phyloP scores from a whole-genome alignment of 2,888 invertebrate species.

The Megastigmus dorsalis region DNA sequence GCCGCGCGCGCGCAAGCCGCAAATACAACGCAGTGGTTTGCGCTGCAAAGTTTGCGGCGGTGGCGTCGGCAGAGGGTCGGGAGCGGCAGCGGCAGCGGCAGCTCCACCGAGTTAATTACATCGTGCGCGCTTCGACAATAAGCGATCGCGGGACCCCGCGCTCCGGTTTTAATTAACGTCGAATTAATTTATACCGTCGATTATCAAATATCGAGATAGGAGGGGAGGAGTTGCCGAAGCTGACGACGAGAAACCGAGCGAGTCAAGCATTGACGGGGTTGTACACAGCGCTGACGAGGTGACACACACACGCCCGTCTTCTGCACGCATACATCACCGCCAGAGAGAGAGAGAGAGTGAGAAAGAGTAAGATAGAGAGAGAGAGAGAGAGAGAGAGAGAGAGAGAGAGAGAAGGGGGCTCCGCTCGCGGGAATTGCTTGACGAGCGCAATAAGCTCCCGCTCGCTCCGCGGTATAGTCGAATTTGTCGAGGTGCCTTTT shows the following conservation, averaged over 20 bases:
- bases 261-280: not conserved
- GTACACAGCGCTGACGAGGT: no score
- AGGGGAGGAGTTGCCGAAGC: no score
- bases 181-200: conserved; percentile 56
- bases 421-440: conserved; percentile 21
- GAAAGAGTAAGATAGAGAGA: no score
- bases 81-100: not conserved
- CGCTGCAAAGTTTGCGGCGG: not conserved
- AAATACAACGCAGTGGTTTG: conserved; percentile 51
- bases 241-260: no score
- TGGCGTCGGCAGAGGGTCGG: no score
- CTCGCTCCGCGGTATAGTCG: no score
- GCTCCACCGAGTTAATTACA: conserved; percentile 56
- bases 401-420: no score
- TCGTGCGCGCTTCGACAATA: conserved; percentile 54
- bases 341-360: no score
- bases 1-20: not conserved
- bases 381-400: no score
- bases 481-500: conserved; percentile 33
- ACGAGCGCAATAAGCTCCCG: not conserved
- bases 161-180: conserved; percentile 58
- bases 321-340: no score
- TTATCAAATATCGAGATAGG: conserved; percentile 55
- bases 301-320: no score
- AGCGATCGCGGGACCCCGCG: conserved; percentile 54